A percentile compares a stretch with the other conserved stretches of the same genome.
Evolutionary conservation across 2,797 vertebrate genomes (phyloP).

Genomic region (Malacoraja senta): DNA sequence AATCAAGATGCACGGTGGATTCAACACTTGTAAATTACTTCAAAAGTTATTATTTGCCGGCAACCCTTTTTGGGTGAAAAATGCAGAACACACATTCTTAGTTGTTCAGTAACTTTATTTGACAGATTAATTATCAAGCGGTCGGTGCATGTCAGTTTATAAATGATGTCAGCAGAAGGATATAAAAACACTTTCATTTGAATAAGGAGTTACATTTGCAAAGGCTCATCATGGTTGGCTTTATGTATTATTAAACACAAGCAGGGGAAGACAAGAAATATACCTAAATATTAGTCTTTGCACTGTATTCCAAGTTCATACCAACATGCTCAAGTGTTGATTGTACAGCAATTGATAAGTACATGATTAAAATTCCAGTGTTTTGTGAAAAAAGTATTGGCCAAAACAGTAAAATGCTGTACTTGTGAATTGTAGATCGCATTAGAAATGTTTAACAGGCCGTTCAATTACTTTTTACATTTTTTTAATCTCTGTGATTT

Average conservation of each 20-base stretch:
- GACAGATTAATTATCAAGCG: not conserved
- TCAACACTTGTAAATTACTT: not conserved
- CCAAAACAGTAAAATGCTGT: not conserved
- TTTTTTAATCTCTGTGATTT: slow-evolving; percentile 6
- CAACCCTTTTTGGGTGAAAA: not conserved
- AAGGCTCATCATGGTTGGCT: not conserved
- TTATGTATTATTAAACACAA: not conserved
- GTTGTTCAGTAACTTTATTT: not conserved
- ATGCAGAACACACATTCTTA: slow-evolving; percentile 17
- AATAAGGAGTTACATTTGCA: slow-evolving; percentile 5
- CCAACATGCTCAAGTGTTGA: not conserved
- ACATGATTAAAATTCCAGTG: not conserved
- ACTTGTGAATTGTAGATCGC: not conserved
- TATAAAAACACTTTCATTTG: not conserved
- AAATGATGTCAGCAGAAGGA: slow-evolving; percentile 16
- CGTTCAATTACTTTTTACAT: not conserved
- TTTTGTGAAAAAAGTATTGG: slow-evolving; percentile 1
- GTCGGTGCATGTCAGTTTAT: not conserved
- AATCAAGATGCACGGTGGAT: not conserved
- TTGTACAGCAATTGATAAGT: slow-evolving; percentile 16
- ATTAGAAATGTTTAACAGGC: not conserved
- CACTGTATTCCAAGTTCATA: not conserved
- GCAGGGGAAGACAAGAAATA: slow-evolving; percentile 9
- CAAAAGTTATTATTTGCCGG: not conserved
- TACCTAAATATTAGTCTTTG: not conserved